Evolutionary conservation across 2,797 vertebrate species (phyloP), one percentile per base, ranked within the genome.

Genomic region (Tarsius wallacei): DNA sequence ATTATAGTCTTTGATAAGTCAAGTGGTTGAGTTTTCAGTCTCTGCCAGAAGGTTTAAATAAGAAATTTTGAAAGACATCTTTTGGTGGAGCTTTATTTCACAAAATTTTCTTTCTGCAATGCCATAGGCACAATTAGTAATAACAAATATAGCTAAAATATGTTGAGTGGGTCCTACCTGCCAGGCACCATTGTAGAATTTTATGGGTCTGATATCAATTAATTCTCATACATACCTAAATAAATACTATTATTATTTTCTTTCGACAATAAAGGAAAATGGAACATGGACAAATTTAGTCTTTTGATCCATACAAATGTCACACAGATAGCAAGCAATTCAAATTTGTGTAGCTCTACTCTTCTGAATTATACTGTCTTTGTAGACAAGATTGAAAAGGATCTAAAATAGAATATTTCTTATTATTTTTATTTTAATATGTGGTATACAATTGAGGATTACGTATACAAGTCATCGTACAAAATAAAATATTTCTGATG

Each of bases 11-110:
- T 97, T 91, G 70, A 94, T 89, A 90, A 97, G 74, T 80, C 70
- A 61, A 77, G 76, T 71, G 89, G 86, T 87, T 94, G 96, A 97
- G 80, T 93, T 97, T 97, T 81, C 49, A 55, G 66, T 63, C 83
- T 94, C 83, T 95, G 57, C 76, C 93, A 91, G 76, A 83, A 89
- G 63, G 31, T 96, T 97, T 95, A 93, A 96, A 96, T 96, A 93
- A 93, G 49, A 78, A 80, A 81, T 12, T 49, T 87, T 85, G 86
- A 89, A 94, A 94, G 51, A 63, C 59, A 74, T 87, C 31, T 21
- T 96, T 87, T 28, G 47, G 17, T 87, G 90, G 24, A 93, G n/a
- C 2, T 92, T 95, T 85, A 74, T 90, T 96, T 97, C 90, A 64
- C 15, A 82, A 91, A 90, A 51, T 42, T 81, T 91, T 8, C 16